phyloP scores from a whole-genome alignment of 1,140 invertebrate species.

The Rhopalosiphum maidis region DNA sequence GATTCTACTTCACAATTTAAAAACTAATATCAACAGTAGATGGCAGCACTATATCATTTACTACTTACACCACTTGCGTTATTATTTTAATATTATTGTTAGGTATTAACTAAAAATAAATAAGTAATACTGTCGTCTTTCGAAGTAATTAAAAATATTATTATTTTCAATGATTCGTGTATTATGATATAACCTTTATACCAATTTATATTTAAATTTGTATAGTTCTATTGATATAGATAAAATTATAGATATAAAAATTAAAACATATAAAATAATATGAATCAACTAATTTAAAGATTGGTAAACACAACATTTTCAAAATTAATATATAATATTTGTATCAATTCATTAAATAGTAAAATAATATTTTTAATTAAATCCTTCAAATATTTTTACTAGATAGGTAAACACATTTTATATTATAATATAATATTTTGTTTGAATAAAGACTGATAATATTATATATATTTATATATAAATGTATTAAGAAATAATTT shows the following conservation, averaged over 20 bases:
- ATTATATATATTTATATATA: background rate
- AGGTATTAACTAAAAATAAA: background rate
- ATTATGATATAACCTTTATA: background rate
- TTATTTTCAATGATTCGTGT: background rate
- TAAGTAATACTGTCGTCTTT: background rate
- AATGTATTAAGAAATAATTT: background rate
- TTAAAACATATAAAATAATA: background rate
- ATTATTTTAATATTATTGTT: too few relatives aligned
- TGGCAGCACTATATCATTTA: background rate
- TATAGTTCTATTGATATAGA: background rate
- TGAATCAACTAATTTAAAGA: background rate
- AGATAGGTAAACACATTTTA: too few relatives aligned
- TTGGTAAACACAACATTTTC: background rate
- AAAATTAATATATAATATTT: background rate
- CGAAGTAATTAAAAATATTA: background rate
- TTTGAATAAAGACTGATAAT: too few relatives aligned
- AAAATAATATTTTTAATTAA: background rate
- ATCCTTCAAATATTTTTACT: background rate
- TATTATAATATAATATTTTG: background rate
- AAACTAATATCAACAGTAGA: background rate
- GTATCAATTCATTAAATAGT: too few relatives aligned
- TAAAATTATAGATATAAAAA: background rate
- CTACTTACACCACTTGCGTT: background rate
- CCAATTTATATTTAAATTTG: background rate
- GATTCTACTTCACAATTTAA: background rate